Base-by-base conservation (phyloP, 2,888 invertebrate species). In the Eristalis tenax region DNA sequence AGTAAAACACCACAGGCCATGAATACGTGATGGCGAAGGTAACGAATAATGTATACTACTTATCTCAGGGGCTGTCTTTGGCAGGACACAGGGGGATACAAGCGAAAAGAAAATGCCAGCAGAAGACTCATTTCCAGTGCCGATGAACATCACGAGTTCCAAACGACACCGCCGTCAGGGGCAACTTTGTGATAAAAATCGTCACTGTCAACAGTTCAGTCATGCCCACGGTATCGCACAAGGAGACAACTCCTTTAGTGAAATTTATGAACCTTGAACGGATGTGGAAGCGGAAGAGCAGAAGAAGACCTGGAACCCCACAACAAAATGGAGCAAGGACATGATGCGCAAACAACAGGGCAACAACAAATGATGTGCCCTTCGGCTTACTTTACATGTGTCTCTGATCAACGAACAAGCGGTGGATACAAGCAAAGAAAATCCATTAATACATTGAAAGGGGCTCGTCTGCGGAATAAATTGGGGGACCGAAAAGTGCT, bases 211-310 rank as follows among this genome's bases (percentile, higher is more conserved):
- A 66, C 68, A 63, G 56, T 64, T 22, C 32, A 40, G 64, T 38
- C 56, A 61, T 63, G 43, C 32, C n/a, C 15, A 61, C 38, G n/a
- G 38, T 40, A 59, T 59, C 22, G 2, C 40, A 35, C 28, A 50
- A 65, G 64, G 64, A 74, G 70, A 66, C 70, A 59, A 68, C 80
- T 84, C 85, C 40, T 77, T 80, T 76, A 77, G 77, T 68, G 69
- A 77, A 81, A 77, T 85, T 69, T 80, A 81, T 85, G 81, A 69
- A 74, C 73, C 81, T 73, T 81, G 56, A 77, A 76, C 71, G 73
- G 71, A 63, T 76, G 59, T 11, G 32, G 56, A 76, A 43, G 57
- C 71, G 76, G 57, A 77, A 64, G 64, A 59, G 63, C 63, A 38
- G 61, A 61, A 15, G 26, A 50, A 66, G 4, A 28, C 4, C 28